Evolutionary conservation across 2,888 invertebrate species (phyloP).

Genomic region (Ophioninae sp.): DNA sequence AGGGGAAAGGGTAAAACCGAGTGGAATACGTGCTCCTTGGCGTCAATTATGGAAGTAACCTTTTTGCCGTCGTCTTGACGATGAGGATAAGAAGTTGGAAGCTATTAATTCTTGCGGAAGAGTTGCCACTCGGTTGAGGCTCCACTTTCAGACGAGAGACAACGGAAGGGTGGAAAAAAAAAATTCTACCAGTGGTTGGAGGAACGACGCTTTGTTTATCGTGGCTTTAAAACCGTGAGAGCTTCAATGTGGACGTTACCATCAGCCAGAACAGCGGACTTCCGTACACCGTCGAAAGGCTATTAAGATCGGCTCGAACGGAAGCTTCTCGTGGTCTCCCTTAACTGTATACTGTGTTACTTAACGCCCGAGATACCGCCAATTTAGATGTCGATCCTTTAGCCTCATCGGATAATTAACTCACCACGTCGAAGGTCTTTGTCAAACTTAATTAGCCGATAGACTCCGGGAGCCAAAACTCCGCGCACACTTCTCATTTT

Average conservation of each 20-base stretch:
- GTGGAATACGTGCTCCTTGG: constrained; percentile 41
- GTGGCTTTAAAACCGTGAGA: constrained; percentile 26
- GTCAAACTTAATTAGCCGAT: constrained; percentile 14
- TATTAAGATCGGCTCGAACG: constrained; percentile 45
- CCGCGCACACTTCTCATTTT: constrained; percentile 19
- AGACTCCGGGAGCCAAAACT: not conserved
- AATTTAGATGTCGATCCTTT: constrained; percentile 47
- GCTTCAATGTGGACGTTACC: constrained; percentile 27
- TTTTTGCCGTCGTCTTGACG: constrained; percentile 28
- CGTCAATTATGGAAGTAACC: constrained; percentile 43
- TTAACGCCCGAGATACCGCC: constrained; percentile 19
- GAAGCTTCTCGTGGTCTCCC: constrained; percentile 33
- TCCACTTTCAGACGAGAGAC: constrained; percentile 20
- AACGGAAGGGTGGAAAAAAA: not conserved
- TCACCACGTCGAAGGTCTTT: constrained; percentile 30
- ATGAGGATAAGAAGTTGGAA: constrained; percentile 48
- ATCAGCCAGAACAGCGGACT: constrained; percentile 36
- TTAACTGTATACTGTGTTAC: not conserved
- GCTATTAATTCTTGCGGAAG: constrained; percentile 54
- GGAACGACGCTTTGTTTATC: constrained; percentile 50
- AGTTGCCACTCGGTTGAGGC: constrained; percentile 42
- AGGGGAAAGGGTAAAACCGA: constrained; percentile 17
- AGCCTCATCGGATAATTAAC: constrained; percentile 54
- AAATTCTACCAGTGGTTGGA: constrained; percentile 17
- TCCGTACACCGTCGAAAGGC: constrained; percentile 44